Base-by-base conservation (phyloP, 2,113 vertebrate genomes). In the Pitta sordida region DNA sequence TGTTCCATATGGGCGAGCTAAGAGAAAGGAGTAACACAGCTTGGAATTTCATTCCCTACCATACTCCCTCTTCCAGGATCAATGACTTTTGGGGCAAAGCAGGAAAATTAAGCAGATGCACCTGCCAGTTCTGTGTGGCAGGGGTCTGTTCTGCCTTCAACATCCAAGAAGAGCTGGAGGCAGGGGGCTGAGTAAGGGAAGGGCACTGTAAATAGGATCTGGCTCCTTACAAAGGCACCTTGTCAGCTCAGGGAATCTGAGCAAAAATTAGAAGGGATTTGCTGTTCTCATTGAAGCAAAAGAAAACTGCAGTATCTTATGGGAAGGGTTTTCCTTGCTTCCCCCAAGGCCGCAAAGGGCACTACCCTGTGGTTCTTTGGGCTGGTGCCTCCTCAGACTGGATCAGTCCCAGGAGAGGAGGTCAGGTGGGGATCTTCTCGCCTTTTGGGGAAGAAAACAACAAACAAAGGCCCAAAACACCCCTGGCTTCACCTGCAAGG, bases 11-110 rank as follows among this genome's bases (percentile, higher is more conserved):
- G 53, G 70, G 27, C 27, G 77, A 89, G 64, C 76, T 69, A 68
- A 78, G 81, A 95, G 62, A 93, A 37, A 93, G 86, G 49, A 92
- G 86, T 81, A 71, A 86, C 41, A 79, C 63, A 86, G 69, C 79
- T 63, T 83, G 49, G 59, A 88, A 58, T 79, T 92, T 56, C 70
- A 64, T 48, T 64, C 73, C 44, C 10, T 14, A 32, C 29, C 13
- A 13, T 26, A 30, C 53, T 21, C 5, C 21, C 9, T 11, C 13
- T 14, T 8, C 5, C 58, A 67, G 15, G 76, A 68, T 51, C 58
- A 90, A 26, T 21, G 87, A 44, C 14, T 2, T 44, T 29, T 64
- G 36, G 34, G 36, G 23, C 15, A 73, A 69, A 55, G 55, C 10
- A 65, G 39, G 32, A 41, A 34, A 68, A 63, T 9, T 3, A 20